These are phyloP conservation scores for Drosophila subquinaria DNA, from an alignment of 2,888 invertebrate species.

Conservation along the genomic window DNA sequence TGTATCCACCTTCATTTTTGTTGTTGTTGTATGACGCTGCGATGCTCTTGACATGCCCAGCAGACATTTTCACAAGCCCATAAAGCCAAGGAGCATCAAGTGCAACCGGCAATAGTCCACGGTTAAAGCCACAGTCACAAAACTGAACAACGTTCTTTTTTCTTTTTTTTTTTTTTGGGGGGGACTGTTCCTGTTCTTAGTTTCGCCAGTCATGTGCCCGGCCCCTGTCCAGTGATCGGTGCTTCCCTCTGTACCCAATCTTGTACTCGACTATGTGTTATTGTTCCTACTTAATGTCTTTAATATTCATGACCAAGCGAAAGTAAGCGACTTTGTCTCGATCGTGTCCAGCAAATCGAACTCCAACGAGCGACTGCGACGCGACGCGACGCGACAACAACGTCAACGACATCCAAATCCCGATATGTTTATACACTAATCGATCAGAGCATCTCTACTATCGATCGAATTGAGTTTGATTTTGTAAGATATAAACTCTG, in stretches of 20 bases:
- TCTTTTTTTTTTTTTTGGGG: no score
- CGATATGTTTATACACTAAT: constrained; percentile 17
- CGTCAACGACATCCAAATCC: constrained; percentile 60
- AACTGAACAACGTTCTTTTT: constrained; percentile 19
- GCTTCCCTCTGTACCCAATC: constrained; percentile 8
- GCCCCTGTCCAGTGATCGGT: not conserved
- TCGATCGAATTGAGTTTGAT: not conserved
- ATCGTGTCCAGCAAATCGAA: constrained; percentile 79
- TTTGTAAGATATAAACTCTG: not conserved
- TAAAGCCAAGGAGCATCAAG: constrained; percentile 76
- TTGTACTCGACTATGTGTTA: constrained; percentile 55
- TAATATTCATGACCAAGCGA: constrained; percentile 82
- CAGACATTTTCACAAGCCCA: constrained; percentile 79
- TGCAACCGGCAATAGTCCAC: constrained; percentile 56
- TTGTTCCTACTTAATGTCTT: constrained; percentile 82
- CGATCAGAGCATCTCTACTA: not conserved
- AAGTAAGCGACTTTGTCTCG: constrained; percentile 82
- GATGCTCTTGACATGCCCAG: constrained; percentile 74
- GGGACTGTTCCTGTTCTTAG: constrained; percentile 42
- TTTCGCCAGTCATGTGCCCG: constrained; percentile 52
- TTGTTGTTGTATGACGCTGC: constrained; percentile 47
- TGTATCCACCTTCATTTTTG: constrained; percentile 15
- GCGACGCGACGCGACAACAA: constrained; percentile 41
- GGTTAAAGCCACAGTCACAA: constrained; percentile 1
- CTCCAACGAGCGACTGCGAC: constrained; percentile 53